Evolutionary conservation across 2,113 vertebrate genomes (phyloP).

Genomic region (Nibea coibor): DNA sequence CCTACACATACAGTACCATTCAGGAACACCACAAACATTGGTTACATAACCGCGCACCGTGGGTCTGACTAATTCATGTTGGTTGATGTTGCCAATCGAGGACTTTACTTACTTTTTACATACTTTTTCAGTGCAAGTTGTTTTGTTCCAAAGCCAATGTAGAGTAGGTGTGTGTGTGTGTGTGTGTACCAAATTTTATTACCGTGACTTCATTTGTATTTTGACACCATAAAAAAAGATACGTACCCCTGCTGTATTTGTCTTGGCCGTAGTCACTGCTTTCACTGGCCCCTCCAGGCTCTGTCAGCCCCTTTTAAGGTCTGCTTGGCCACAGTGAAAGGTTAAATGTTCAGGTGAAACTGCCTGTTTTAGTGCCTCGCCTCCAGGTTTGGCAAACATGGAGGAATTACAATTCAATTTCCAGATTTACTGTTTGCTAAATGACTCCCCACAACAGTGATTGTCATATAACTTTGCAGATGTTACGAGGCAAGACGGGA

Average conservation of each 20-base stretch:
- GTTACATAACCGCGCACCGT: slow-evolving; percentile 16
- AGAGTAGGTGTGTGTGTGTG: slow-evolving; percentile 10
- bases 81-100: not conserved
- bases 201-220: slow-evolving; percentile 1
- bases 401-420: not conserved
- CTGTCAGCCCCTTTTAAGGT: not conserved
- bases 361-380: not conserved
- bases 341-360: not conserved
- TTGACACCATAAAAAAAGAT: not conserved
- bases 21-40: slow-evolving; percentile 29
- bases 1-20: slow-evolving; percentile 2
- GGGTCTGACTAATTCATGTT: slow-evolving; percentile 21
- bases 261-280: not conserved
- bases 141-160: not conserved
- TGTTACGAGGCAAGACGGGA: not conserved
- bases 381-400: not conserved
- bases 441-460: not conserved
- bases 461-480: not conserved
- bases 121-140: not conserved
- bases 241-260: not conserved
- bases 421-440: not conserved
- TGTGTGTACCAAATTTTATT: not conserved
- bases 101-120: too few species aligned
- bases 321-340: not conserved
- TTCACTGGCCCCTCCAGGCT: not conserved